phyloP scores from a whole-genome alignment of 2,888 invertebrate species.

The Campaea margaritaria region DNA sequence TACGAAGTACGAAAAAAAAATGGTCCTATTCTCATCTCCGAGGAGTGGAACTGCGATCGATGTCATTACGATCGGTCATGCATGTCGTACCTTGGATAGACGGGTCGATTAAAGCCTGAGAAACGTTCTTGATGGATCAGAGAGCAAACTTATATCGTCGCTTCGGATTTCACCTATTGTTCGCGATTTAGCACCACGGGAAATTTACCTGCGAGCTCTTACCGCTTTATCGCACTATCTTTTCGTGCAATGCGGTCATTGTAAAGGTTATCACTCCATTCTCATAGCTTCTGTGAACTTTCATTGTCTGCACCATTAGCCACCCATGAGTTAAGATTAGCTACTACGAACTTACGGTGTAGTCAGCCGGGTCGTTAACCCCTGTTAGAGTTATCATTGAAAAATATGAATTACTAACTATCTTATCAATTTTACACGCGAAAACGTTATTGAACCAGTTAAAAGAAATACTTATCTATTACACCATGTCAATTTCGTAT shows the following conservation, averaged over 20 bases:
- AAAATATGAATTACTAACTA: slow-evolving; percentile 43
- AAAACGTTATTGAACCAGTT: slow-evolving; percentile 44
- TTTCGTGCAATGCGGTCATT: slow-evolving; percentile 61
- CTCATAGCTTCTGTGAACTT: slow-evolving; percentile 37
- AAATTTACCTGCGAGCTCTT: slow-evolving; percentile 60
- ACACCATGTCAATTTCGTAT: slow-evolving; percentile 6
- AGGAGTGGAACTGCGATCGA: slow-evolving; percentile 71
- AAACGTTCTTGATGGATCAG: slow-evolving; percentile 64
- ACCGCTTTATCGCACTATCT: slow-evolving; percentile 58
- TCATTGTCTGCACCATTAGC: slow-evolving; percentile 32
- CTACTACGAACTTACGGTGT: slow-evolving; percentile 34
- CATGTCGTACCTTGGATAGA: slow-evolving; percentile 68
- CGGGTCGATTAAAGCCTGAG: slow-evolving; percentile 49
- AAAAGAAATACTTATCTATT: slow-evolving; percentile 1
- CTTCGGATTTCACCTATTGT: slow-evolving; percentile 78
- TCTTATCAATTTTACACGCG: slow-evolving; percentile 45
- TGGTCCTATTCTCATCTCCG: slow-evolving; percentile 52
- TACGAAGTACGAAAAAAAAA: slow-evolving; percentile 49
- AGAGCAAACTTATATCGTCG: slow-evolving; percentile 55
- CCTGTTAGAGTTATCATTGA: slow-evolving; percentile 58
- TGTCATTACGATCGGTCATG: slow-evolving; percentile 75
- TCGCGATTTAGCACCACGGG: slow-evolving; percentile 61
- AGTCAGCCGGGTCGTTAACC: slow-evolving; percentile 57
- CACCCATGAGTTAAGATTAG: slow-evolving; percentile 27
- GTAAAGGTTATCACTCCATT: slow-evolving; percentile 59